Conservation (phyloP, 2,113 vertebrate species). For the Aptenodytes patagonicus region DNA sequence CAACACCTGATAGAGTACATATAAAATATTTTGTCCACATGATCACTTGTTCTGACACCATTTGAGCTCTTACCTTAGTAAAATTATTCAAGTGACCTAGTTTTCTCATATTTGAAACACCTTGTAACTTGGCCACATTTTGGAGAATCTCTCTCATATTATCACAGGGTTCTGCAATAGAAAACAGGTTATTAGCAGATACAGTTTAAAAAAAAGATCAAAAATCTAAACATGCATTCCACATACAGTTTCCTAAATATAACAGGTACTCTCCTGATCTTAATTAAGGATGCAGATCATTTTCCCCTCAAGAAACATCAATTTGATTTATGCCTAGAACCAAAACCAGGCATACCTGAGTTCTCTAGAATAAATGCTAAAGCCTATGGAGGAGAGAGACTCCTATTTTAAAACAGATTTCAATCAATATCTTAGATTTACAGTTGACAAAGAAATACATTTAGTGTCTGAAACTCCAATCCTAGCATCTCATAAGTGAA, state of each 20-base stretch:
- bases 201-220: not conserved
- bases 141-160: constrained; percentile 94
- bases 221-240: not conserved
- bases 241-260: not conserved
- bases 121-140: constrained; percentile 92
- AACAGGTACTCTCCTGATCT: not conserved
- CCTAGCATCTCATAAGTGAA: not conserved
- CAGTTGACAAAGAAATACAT: not conserved
- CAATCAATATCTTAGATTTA: not conserved
- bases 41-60: not conserved
- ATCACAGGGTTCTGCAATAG: constrained; percentile 85
- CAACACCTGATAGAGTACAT: not conserved
- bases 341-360: not conserved
- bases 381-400: not conserved
- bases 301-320: not conserved
- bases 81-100: constrained; percentile 96
- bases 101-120: constrained; percentile 96
- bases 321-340: not conserved
- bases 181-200: not conserved
- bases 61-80: constrained; percentile 83
- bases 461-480: not conserved
- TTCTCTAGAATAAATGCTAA: not conserved
- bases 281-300: not conserved
- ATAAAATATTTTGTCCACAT: not conserved
- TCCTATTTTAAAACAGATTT: not conserved